Evolutionary conservation across 2,888 invertebrate species (phyloP).

Genomic region (Epiblema foenella): DNA sequence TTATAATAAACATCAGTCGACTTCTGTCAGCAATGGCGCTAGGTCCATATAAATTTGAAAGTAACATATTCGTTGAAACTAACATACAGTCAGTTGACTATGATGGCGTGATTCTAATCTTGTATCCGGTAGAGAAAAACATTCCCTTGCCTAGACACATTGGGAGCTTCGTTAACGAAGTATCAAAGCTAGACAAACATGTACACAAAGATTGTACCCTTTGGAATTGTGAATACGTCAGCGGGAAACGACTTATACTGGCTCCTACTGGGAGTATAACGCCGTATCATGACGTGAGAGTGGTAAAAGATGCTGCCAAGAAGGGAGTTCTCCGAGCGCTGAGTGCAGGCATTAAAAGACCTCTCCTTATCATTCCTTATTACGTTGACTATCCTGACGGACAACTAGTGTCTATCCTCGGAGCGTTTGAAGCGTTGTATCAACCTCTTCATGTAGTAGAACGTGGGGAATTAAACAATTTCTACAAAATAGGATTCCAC

Average conservation of each 20-base stretch:
- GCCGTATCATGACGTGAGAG: slow-evolving; percentile 79
- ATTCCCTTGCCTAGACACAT: slow-evolving; percentile 73
- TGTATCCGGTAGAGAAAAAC: slow-evolving; percentile 81
- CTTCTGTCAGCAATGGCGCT: slow-evolving; percentile 34
- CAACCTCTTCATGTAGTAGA: slow-evolving; percentile 92
- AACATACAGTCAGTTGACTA: slow-evolving; percentile 80
- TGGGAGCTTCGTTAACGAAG: slow-evolving; percentile 65
- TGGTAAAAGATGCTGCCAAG: slow-evolving; percentile 88
- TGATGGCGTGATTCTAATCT: slow-evolving; percentile 86
- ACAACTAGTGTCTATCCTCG: slow-evolving; percentile 92
- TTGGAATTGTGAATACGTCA: slow-evolving; percentile 85
- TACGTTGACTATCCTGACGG: slow-evolving; percentile 89
- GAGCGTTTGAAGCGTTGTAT: slow-evolving; percentile 94
- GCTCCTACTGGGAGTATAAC: slow-evolving; percentile 91
- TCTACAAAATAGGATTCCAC: slow-evolving; percentile 86
- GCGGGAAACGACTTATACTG: slow-evolving; percentile 88
- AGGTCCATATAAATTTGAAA: slow-evolving; percentile 63
- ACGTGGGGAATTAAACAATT: slow-evolving; percentile 84
- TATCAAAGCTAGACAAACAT: slow-evolving; percentile 69
- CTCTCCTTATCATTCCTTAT: slow-evolving; percentile 90
- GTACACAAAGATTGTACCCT: slow-evolving; percentile 82
- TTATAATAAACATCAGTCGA: slow-evolving; percentile 29
- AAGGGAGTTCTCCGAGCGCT: slow-evolving; percentile 92
- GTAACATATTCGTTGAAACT: slow-evolving; percentile 77
- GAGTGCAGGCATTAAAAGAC: slow-evolving; percentile 92